Base-by-base conservation (phyloP, 2,888 invertebrate genomes). In the Cinara cedri region DNA sequence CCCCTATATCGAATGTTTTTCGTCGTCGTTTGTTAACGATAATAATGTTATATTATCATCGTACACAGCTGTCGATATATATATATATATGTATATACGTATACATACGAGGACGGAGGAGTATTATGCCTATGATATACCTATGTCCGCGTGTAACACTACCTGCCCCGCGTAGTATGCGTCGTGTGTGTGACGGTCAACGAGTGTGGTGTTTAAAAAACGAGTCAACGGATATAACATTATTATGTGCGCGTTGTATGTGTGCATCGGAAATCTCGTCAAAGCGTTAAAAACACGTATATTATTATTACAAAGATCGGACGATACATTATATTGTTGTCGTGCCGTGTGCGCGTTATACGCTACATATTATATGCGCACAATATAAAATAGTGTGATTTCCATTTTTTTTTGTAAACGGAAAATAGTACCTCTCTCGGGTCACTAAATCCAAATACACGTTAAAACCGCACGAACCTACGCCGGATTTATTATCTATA, bases 401-500 rank as follows among this genome's bases (percentile, higher is more conserved):
- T 63, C 62, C 11, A 21, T 62, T 51, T 62, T 49, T 74, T 75
- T 60, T 34, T n/a, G 63, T 42, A 62, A 42, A 74, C 74, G 13
- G 63, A 75, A 63, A 44, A 75, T 65, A 75, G 65, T 75, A 75
- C 65, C 54, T 74, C 34, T 62, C 21, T 51, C 11, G 74, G 74
- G 63, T 54, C 74, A 65, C 63, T 75, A 75, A 75, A 75, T 75
- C 74, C 74, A 42, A 34, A 75, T 65, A 0, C 24, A 65, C 42
- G 78, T 78, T 60, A 70, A 78, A 78, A 68, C 70, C 78, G 78
- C 78, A 78, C 78, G 78, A 70, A 78, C 78, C 51, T 24, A 34
- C 24, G 24, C 57, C 46, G 46, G 57, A 66, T 72, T 72, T 74
- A 74, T 63, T 74, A 63, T 63, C 34, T 62, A 72, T 66, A n/a